These are phyloP conservation scores for Eubasilissa splendida DNA, from an alignment of 2,888 invertebrate species.

Conservation along the genomic window DNA sequence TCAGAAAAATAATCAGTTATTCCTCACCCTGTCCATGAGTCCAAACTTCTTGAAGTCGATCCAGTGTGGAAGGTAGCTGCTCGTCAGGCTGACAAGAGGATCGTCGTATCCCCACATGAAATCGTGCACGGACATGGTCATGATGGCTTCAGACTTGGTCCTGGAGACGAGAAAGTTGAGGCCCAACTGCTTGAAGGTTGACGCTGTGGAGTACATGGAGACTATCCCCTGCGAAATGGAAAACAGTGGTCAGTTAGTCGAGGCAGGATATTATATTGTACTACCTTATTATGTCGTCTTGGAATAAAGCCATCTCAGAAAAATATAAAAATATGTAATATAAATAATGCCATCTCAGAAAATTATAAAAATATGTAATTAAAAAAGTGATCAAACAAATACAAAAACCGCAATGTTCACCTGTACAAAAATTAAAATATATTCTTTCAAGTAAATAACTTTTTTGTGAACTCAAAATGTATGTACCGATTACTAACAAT, in stretches of 20 bases:
- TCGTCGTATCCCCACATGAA: conserved; percentile 90
- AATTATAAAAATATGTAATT: too few relatives aligned
- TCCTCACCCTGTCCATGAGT: conserved; percentile 83
- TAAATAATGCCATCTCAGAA: too few relatives aligned
- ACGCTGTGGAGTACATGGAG: conserved; percentile 70
- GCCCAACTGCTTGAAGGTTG: conserved; percentile 74
- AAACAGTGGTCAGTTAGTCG: conserved; percentile 6
- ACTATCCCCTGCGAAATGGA: conserved; percentile 71
- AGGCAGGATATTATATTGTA: too few relatives aligned
- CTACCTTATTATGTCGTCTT: too few relatives aligned
- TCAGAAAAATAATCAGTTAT: neutral
- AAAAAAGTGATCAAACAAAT: too few relatives aligned
- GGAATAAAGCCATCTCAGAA: too few relatives aligned
- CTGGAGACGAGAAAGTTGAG: conserved; percentile 73
- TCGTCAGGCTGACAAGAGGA: conserved; percentile 78
- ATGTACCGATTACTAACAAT: too few relatives aligned
- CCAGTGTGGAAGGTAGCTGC: conserved; percentile 82
- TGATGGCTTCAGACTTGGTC: conserved; percentile 75
- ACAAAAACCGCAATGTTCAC: too few relatives aligned
- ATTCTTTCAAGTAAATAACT: too few relatives aligned
- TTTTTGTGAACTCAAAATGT: too few relatives aligned
- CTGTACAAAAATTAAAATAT: too few relatives aligned
- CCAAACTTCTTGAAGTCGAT: conserved; percentile 88
- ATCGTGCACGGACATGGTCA: conserved; percentile 77
- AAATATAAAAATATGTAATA: too few relatives aligned